These are phyloP conservation scores for Deilephila porcellus DNA, from an alignment of 2,888 invertebrate genomes.

Conservation along the genomic window DNA sequence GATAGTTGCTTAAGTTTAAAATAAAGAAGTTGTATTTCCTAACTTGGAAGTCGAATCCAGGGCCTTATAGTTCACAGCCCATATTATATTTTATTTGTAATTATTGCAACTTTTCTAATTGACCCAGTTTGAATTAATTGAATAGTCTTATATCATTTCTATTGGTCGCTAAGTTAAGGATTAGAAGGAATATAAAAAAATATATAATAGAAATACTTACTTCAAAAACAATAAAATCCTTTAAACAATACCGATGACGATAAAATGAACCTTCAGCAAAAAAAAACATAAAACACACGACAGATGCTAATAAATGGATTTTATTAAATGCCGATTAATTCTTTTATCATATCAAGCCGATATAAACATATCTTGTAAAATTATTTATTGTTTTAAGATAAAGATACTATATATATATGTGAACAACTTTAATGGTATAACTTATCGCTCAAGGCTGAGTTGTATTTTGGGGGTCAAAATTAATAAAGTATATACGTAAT, in stretches of 20 bases:
- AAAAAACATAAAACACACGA: constrained; percentile 26
- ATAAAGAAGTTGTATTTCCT: too few relatives aligned
- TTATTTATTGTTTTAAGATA: constrained; percentile 26
- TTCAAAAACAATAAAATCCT: constrained; percentile 31
- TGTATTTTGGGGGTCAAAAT: neutral
- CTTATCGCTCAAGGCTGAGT: neutral
- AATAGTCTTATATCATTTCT: too few relatives aligned
- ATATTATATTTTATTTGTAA: too few relatives aligned
- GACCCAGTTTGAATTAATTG: too few relatives aligned
- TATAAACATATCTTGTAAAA: constrained; percentile 16
- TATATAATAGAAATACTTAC: neutral
- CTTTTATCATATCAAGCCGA: constrained; percentile 18
- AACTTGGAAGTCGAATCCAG: too few relatives aligned
- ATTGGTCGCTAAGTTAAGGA: too few relatives aligned
- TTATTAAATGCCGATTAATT: constrained; percentile 36
- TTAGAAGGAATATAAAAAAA: neutral
- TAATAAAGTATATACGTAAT: too few relatives aligned
- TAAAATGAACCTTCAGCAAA: constrained; percentile 37
- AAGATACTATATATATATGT: neutral
- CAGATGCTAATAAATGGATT: constrained; percentile 32
- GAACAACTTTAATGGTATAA: neutral
- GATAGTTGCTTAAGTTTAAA: too few relatives aligned
- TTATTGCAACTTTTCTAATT: too few relatives aligned
- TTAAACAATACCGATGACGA: constrained; percentile 34
- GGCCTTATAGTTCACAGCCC: too few relatives aligned